These are phyloP conservation scores for Aporophyla nigra DNA, from an alignment of 2,888 invertebrate genomes.

Conservation along the genomic window DNA sequence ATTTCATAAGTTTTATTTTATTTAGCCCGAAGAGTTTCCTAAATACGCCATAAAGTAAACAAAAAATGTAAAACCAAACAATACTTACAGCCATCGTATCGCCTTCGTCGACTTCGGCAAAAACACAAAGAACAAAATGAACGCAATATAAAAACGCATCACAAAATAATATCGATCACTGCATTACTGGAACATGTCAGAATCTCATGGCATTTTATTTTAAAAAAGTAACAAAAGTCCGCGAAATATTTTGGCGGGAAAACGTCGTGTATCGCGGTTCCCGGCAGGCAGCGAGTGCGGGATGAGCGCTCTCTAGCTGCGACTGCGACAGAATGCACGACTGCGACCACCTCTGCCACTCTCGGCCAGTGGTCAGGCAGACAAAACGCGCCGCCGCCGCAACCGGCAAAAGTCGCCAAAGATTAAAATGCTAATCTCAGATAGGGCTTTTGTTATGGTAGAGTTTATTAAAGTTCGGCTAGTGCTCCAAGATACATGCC, in stretches of 20 bases:
- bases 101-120: conserved; percentile 84
- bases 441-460: conserved; percentile 7
- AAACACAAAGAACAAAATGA: conserved; percentile 89
- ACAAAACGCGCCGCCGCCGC: conserved; percentile 76
- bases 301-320: conserved; percentile 76
- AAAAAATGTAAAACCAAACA: conserved; percentile 27
- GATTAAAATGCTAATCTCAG: conserved; percentile 60
- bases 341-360: conserved; percentile 74
- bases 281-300: conserved; percentile 66
- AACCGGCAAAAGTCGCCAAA: conserved; percentile 65
- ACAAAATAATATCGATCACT: conserved; percentile 75
- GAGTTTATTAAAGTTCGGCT: not conserved
- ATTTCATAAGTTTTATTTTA: not conserved
- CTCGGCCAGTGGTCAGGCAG: conserved; percentile 85
- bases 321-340: conserved; percentile 82
- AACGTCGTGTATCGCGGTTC: conserved; percentile 64
- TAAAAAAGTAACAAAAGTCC: conserved; percentile 48
- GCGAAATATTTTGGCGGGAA: conserved; percentile 86
- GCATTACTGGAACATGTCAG: conserved; percentile 56
- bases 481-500: not conserved
- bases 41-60: conserved; percentile 4
- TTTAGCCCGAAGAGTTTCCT: not conserved
- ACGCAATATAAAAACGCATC: conserved; percentile 87
- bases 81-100: conserved; percentile 90
- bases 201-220: conserved; percentile 33